These are phyloP conservation scores for Phocoena sinus DNA, from an alignment of 2,113 vertebrate genomes.

Conservation along the genomic window DNA sequence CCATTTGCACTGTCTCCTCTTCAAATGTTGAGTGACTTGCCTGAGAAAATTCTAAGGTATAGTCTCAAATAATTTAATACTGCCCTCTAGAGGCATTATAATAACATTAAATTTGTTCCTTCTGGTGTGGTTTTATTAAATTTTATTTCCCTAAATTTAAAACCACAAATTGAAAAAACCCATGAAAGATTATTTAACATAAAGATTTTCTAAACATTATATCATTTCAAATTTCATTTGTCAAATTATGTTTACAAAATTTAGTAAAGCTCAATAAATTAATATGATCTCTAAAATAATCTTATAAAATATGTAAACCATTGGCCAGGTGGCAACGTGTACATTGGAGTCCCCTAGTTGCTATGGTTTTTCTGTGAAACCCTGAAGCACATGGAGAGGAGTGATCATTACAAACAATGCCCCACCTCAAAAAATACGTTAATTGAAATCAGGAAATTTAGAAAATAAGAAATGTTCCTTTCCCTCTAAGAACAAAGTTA, in stretches of 20 bases:
- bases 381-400: neutral
- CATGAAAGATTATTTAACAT: neutral
- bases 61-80: slow-evolving; percentile 76
- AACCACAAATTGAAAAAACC: neutral
- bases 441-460: neutral
- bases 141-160: slow-evolving; percentile 5
- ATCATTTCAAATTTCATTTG: neutral
- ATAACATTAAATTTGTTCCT: slow-evolving; percentile 34
- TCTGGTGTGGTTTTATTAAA: slow-evolving; percentile 37
- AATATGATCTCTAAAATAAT: neutral
- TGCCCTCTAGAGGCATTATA: slow-evolving; percentile 77
- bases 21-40: slow-evolving; percentile 15
- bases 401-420: neutral
- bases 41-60: slow-evolving; percentile 54
- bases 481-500: neutral
- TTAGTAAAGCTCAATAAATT: neutral
- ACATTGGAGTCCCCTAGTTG: neutral
- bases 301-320: neutral
- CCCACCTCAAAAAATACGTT: neutral
- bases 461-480: neutral
- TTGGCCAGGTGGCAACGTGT: neutral
- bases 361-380: neutral
- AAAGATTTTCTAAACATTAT: neutral
- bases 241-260: neutral
- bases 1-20: neutral